Evolutionary conservation across 2,888 invertebrate genomes (phyloP).

Genomic region (Nemoura dubitans): DNA sequence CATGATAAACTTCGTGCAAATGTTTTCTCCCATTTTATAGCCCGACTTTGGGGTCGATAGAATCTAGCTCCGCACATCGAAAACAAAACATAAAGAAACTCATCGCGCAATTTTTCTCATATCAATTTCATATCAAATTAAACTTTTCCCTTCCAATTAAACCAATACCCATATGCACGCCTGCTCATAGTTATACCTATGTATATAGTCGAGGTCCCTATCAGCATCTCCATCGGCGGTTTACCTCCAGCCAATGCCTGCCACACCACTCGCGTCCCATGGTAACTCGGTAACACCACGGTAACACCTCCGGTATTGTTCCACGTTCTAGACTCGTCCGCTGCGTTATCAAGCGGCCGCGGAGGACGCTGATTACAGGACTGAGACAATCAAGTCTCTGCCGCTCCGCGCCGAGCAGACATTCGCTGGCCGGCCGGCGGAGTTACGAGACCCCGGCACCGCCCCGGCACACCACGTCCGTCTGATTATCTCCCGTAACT

Average conservation of each 20-base stretch:
- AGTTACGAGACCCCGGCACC: slow-evolving; percentile 45
- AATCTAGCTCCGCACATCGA: not conserved
- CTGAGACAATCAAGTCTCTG: not conserved
- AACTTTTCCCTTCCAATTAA: not conserved
- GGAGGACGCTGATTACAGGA: slow-evolving; percentile 26
- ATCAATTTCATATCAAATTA: slow-evolving; percentile 1
- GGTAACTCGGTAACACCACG: not conserved
- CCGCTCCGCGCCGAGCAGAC: not conserved
- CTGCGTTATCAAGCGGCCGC: not conserved
- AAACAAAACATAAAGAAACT: not conserved
- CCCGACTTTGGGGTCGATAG: not conserved
- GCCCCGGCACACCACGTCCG: slow-evolving; percentile 43
- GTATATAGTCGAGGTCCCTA: not conserved
- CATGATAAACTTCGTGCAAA: too few relatives aligned
- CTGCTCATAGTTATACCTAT: too few relatives aligned
- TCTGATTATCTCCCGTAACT: slow-evolving; percentile 32
- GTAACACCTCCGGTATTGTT: slow-evolving; percentile 7
- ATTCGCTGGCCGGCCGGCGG: not conserved
- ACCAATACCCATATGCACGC: not conserved
- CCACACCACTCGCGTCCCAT: not conserved
- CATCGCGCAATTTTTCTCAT: not conserved
- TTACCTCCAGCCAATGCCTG: not conserved
- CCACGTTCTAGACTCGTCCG: not conserved
- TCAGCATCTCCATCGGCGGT: not conserved
- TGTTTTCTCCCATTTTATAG: too few relatives aligned